These are phyloP conservation scores for Metellina segmentata DNA, from an alignment of 2,888 invertebrate genomes.

Conservation along the genomic window DNA sequence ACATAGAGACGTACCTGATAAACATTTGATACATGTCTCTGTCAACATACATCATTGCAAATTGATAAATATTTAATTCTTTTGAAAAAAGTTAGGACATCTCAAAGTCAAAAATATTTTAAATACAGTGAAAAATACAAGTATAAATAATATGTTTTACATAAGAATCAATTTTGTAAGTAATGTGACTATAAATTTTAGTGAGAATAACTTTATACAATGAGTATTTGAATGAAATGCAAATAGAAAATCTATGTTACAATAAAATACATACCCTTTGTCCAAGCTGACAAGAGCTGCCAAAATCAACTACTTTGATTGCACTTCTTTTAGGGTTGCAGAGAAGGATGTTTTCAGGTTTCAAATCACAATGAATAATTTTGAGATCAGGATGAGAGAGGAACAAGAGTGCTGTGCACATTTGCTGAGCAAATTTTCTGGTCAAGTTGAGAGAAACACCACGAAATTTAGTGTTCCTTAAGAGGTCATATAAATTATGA, in stretches of 20 bases:
- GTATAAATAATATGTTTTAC: too few relatives aligned
- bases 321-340: constrained; percentile 99
- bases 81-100: too few relatives aligned
- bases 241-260: neutral
- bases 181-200: neutral
- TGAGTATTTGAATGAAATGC: neutral
- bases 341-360: constrained; percentile 99
- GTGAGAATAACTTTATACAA: neutral
- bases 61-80: too few relatives aligned
- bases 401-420: constrained; percentile 99
- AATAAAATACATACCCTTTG: constrained; percentile 89
- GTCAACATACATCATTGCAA: too few relatives aligned
- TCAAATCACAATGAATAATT: constrained; percentile 99
- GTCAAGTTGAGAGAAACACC: constrained; percentile 99
- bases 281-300: constrained; percentile 99
- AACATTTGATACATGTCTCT: too few relatives aligned
- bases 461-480: constrained; percentile 99
- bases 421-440: constrained; percentile 99
- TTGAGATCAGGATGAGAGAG: constrained; percentile 99
- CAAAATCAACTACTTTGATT: constrained; percentile 99
- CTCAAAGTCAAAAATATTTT: too few relatives aligned
- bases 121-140: too few relatives aligned
- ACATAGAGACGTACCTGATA: too few relatives aligned
- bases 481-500: constrained; percentile 99
- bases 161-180: too few relatives aligned